phyloP scores from a whole-genome alignment of 2,797 vertebrate genomes.

The Prionace glauca region DNA sequence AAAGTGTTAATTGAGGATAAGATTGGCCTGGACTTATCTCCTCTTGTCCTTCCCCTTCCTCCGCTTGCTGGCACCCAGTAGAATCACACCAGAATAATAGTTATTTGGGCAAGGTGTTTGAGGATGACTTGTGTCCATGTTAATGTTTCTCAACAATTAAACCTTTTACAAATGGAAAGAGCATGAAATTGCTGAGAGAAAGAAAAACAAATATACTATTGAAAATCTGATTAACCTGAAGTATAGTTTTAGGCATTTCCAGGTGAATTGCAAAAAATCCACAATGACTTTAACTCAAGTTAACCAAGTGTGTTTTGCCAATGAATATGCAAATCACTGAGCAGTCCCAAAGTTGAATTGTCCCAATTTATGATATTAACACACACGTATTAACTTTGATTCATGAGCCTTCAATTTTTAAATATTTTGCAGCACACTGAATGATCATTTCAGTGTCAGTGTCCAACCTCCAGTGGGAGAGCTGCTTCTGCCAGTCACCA shows the following conservation, averaged over 20 bases:
- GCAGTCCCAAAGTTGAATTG: not conserved
- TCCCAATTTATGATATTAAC: not conserved
- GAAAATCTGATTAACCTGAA: not conserved
- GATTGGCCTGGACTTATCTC: not conserved
- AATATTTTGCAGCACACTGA: constrained; percentile 69
- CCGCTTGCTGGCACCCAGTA: not conserved
- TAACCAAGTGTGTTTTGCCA: not conserved
- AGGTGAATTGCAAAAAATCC: not conserved
- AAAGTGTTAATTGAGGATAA: not conserved
- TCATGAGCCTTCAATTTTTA: not conserved
- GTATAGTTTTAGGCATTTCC: not conserved
- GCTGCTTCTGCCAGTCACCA: constrained; percentile 74
- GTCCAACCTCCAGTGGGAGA: constrained; percentile 87
- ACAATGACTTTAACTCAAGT: not conserved
- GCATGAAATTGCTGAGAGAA: not conserved
- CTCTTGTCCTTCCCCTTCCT: too few species aligned
- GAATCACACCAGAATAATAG: not conserved
- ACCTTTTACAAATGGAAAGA: not conserved
- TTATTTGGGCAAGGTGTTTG: not conserved
- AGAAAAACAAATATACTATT: not conserved
- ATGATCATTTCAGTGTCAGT: constrained; percentile 77
- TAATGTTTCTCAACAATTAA: not conserved
- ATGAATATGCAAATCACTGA: not conserved
- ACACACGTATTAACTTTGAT: constrained; percentile 21
- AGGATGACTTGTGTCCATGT: not conserved